Percentiles rank a stretch among this genome's conserved stretches.
Evolutionary conservation across 2,113 vertebrate genomes (phyloP).

Genomic region (Alligator sinensis): DNA sequence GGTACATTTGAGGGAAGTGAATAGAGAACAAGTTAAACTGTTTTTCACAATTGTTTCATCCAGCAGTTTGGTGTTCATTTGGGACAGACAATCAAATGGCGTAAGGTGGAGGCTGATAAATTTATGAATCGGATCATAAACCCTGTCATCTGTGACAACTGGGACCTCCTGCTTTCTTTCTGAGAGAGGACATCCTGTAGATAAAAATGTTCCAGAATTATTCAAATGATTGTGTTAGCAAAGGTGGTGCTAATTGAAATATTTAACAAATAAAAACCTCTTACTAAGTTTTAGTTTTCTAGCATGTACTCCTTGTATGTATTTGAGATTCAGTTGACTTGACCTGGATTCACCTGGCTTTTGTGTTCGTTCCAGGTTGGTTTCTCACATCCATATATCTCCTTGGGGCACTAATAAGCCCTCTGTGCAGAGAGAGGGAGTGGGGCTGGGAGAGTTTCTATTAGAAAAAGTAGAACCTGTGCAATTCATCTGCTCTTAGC

Average conservation of each 20-base stretch:
- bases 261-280: too few species aligned
- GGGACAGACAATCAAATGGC: background rate
- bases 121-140: background rate
- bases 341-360: background rate
- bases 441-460: background rate
- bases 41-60: background rate
- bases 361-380: background rate
- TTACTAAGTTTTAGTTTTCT: too few species aligned
- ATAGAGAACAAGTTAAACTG: background rate
- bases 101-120: background rate
- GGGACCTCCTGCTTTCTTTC: too few species aligned
- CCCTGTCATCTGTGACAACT: too few species aligned
- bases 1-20: rapidly evolving
- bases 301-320: background rate
- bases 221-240: too few species aligned
- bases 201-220: too few species aligned
- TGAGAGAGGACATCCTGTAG: too few species aligned
- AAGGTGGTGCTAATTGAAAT: too few species aligned
- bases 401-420: background rate
- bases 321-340: background rate
- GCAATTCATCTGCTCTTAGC: background rate
- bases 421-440: background rate
- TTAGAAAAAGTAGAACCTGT: background rate
- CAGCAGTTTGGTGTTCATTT: background rate
- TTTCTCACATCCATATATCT: background rate